Evolutionary conservation across 2,888 invertebrate genomes (phyloP).

Genomic region (Thecophora atra): DNA sequence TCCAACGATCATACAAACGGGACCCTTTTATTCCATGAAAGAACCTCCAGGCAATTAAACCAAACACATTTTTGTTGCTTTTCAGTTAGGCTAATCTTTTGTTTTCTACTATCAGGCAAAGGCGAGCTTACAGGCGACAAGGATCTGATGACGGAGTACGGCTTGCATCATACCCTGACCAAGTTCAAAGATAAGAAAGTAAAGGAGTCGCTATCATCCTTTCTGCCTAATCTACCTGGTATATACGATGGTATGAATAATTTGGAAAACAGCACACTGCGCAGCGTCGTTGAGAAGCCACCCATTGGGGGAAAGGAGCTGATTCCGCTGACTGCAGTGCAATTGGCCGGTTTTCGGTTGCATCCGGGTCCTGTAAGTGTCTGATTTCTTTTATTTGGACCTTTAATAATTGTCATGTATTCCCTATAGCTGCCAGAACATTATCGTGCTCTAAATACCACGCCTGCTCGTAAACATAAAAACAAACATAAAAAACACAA

Average conservation of each 20-base stretch:
- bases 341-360: conserved; percentile 90
- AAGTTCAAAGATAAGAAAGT: conserved; percentile 97
- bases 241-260: conserved; percentile 91
- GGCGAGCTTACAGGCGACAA: conserved; percentile 95
- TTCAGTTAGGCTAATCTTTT: background rate
- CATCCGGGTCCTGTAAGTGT: conserved; percentile 84
- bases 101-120: conserved; percentile 71
- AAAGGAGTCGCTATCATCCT: conserved; percentile 93
- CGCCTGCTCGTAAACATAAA: conserved; percentile 92
- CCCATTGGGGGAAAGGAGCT: conserved; percentile 93
- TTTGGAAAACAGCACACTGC: conserved; percentile 84
- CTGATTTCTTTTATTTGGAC: background rate
- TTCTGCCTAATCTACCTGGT: conserved; percentile 93
- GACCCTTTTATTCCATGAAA: conserved; percentile 98
- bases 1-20: conserved; percentile 96
- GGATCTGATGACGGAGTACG: conserved; percentile 96
- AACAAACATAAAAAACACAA: conserved; percentile 96
- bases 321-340: conserved; percentile 83
- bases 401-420: conserved; percentile 8
- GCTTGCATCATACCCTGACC: conserved; percentile 95
- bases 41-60: conserved; percentile 84
- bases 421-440: conserved; percentile 84
- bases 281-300: conserved; percentile 95
- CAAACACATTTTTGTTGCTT: background rate
- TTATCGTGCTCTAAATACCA: conserved; percentile 90